Percentiles rank a stretch among this genome's conserved stretches.
phyloP scores from a whole-genome alignment of 2,113 vertebrate genomes.

The Actinemys pallida region DNA sequence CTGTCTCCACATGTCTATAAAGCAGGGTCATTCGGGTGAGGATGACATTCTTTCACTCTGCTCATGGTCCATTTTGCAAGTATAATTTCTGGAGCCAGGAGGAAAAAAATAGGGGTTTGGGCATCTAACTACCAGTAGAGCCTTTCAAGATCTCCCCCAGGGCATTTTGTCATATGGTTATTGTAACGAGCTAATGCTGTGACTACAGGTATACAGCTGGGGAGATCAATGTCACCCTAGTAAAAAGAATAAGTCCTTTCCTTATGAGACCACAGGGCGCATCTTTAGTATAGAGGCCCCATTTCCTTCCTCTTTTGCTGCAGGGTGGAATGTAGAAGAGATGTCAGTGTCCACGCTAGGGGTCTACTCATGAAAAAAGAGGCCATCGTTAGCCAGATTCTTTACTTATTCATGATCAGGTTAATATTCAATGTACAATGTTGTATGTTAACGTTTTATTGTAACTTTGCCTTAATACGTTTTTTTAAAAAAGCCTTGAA shows the following conservation, averaged over 20 bases:
- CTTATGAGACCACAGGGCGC: background rate
- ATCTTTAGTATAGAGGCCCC: background rate
- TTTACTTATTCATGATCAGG: background rate
- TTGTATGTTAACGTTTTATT: background rate
- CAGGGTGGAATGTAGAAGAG: background rate
- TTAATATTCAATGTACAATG: background rate
- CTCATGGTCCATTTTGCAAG: background rate
- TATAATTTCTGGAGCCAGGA: conserved; percentile 5
- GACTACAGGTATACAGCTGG: background rate
- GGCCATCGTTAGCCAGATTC: background rate
- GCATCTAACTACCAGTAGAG: background rate
- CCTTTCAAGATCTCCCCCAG: background rate
- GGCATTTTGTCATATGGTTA: background rate
- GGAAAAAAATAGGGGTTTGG: background rate
- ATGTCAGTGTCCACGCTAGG: background rate
- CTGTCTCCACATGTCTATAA: conserved; percentile 74
- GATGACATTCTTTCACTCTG: conserved; percentile 3
- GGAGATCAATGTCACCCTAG: conserved; percentile 35
- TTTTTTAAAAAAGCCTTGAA: background rate
- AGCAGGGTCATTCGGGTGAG: conserved; percentile 4
- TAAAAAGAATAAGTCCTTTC: background rate
- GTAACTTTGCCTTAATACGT: background rate
- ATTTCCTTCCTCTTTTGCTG: background rate
- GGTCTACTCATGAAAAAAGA: background rate
- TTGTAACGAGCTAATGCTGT: background rate